Evolutionary conservation across 2,113 vertebrate genomes (phyloP).

Genomic region (Pollimyrus isidori): DNA sequence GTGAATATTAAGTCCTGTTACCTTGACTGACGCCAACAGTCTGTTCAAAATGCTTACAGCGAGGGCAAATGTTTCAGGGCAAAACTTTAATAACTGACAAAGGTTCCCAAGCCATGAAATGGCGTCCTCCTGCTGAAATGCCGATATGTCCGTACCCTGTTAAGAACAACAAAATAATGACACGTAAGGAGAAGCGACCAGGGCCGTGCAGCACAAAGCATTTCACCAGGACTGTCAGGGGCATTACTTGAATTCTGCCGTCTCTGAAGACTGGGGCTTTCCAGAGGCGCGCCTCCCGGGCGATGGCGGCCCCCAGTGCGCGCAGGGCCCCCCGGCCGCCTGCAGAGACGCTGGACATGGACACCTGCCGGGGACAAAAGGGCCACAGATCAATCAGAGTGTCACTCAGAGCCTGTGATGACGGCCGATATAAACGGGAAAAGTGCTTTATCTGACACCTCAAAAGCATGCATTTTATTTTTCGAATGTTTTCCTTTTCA

Average conservation of each 20-base stretch:
- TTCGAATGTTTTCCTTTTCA: neutral
- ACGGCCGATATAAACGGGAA: neutral
- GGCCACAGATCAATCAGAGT: neutral
- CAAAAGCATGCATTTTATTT: neutral
- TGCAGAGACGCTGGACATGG: slow-evolving; percentile 30
- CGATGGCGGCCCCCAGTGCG: slow-evolving; percentile 55
- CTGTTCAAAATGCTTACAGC: slow-evolving; percentile 58
- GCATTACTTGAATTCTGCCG: slow-evolving; percentile 52
- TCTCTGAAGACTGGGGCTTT: slow-evolving; percentile 58
- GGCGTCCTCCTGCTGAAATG: slow-evolving; percentile 44
- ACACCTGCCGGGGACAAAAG: slow-evolving; percentile 41
- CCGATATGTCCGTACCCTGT: slow-evolving; percentile 60
- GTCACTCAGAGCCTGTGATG: neutral
- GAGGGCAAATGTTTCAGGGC: slow-evolving; percentile 54
- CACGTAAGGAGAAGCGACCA: neutral
- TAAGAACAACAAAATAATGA: neutral
- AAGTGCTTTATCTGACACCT: neutral
- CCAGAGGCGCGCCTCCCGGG: slow-evolving; percentile 58
- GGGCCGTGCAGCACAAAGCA: neutral
- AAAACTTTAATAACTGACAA: slow-evolving; percentile 53
- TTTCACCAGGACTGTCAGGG: too few species aligned
- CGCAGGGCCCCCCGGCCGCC: slow-evolving; percentile 37
- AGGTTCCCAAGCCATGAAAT: slow-evolving; percentile 61
- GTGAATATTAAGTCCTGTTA: neutral
- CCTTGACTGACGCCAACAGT: slow-evolving; percentile 61